These are phyloP conservation scores for Pygmarrhopalites habei DNA, from an alignment of 1,140 invertebrate genomes.

Conservation along the genomic window DNA sequence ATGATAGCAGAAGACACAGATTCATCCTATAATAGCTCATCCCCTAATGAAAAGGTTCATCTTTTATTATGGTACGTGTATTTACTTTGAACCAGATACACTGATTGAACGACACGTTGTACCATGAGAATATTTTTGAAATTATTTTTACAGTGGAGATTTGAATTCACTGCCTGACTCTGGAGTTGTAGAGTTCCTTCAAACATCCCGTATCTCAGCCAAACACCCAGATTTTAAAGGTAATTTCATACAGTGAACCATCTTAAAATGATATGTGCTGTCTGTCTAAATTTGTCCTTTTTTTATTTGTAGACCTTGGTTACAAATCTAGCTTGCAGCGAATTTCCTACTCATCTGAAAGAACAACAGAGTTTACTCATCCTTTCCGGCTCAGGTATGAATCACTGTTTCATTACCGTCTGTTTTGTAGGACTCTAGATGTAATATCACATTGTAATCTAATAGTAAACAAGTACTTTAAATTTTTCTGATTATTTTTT, in stretches of 20 bases:
- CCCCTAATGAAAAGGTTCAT: slow-evolving; percentile 76
- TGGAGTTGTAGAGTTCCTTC: slow-evolving; percentile 37
- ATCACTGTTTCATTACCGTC: no score
- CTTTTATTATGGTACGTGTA: slow-evolving; percentile 87
- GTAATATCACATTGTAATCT: no score
- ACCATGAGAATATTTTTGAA: no score
- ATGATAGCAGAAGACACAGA: slow-evolving; percentile 66
- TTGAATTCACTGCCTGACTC: slow-evolving; percentile 98
- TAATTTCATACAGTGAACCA: no score
- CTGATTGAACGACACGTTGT: no score
- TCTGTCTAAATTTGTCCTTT: slow-evolving; percentile 76
- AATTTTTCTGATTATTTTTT: no score
- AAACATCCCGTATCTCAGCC: slow-evolving; percentile 33
- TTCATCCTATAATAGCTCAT: slow-evolving; percentile 53
- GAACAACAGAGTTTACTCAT: slow-evolving; percentile 84
- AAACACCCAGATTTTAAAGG: slow-evolving; percentile 45
- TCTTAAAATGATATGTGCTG: background rate
- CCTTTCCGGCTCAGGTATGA: slow-evolving; percentile 89
- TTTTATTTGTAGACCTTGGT: no score
- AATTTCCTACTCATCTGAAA: slow-evolving; percentile 59
- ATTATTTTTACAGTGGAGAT: no score
- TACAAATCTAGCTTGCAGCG: slow-evolving; percentile 88
- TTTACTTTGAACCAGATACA: no score
- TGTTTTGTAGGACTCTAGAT: no score
- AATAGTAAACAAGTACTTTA: no score